Evolutionary conservation across 2,113 vertebrate genomes (phyloP).

Genomic region (Gorilla gorilla): DNA sequence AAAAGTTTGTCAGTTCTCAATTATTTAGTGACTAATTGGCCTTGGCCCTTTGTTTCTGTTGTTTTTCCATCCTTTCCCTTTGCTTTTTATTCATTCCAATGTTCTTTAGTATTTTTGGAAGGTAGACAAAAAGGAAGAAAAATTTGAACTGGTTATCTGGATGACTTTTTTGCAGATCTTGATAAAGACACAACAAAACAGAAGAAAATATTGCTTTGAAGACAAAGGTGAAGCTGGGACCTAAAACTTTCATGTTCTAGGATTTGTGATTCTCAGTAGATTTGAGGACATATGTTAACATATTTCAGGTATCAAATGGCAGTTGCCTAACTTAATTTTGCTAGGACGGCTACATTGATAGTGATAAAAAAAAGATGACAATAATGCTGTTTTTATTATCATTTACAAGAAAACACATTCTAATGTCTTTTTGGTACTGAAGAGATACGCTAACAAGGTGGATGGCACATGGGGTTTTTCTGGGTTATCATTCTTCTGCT

Average conservation of each 20-base stretch:
- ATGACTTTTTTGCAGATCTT: background rate
- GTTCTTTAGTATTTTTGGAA: background rate
- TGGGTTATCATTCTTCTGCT: background rate
- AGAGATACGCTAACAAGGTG: background rate
- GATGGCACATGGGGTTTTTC: background rate
- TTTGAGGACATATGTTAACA: background rate
- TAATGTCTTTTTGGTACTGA: background rate
- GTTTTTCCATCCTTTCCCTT: background rate
- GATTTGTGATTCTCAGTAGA: background rate
- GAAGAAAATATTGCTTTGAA: background rate
- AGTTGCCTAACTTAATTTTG: background rate
- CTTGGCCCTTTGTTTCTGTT: background rate
- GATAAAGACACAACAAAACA: background rate
- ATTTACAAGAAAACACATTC: background rate
- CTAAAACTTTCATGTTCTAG: background rate
- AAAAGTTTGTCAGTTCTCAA: background rate
- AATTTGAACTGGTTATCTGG: background rate
- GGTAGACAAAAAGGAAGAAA: background rate
- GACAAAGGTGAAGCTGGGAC: background rate
- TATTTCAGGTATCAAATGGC: background rate
- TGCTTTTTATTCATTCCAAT: background rate
- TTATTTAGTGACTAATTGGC: background rate
- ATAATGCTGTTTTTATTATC: background rate
- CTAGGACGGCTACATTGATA: background rate
- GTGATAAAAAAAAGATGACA: background rate